Evolutionary conservation across 2,797 vertebrate genomes (phyloP).

Genomic region (Melanotaenia nigrans): DNA sequence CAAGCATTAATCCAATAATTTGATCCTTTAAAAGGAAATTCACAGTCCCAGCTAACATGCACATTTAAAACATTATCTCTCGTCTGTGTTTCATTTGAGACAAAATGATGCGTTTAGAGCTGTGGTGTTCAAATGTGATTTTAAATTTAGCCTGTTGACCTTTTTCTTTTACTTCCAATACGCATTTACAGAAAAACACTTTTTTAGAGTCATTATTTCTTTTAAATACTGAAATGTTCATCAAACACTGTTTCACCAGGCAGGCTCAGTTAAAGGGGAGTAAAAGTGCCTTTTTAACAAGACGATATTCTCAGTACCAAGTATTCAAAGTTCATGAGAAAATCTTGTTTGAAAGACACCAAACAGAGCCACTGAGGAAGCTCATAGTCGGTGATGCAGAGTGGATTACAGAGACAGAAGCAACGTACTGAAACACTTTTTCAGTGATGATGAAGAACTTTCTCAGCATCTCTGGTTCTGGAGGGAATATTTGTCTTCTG

Average conservation of each 20-base stretch:
- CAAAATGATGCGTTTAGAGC: constrained; percentile 25
- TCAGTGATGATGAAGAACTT: too few species aligned
- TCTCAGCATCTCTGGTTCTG: too few species aligned
- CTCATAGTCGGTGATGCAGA: too few species aligned
- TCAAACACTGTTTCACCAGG: neutral
- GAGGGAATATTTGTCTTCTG: too few species aligned
- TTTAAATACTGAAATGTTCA: neutral
- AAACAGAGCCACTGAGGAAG: too few species aligned
- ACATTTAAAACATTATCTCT: constrained; percentile 66
- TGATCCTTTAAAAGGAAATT: constrained; percentile 64
- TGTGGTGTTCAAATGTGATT: constrained; percentile 18
- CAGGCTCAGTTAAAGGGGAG: neutral
- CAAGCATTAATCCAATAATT: constrained; percentile 76
- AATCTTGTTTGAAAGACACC: too few species aligned
- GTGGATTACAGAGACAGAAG: too few species aligned
- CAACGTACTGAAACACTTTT: too few species aligned
- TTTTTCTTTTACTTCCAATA: neutral
- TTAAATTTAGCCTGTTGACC: constrained; percentile 11
- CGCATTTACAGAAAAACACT: too few species aligned
- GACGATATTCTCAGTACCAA: neutral
- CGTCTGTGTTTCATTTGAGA: constrained; percentile 57
- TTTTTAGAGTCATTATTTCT: neutral
- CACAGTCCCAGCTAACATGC: constrained; percentile 44
- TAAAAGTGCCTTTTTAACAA: neutral
- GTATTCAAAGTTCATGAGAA: too few species aligned